A percentile compares a stretch with the other conserved stretches of the same genome.
Conservation (phyloP, 1,140 invertebrate species). For the Brachionus sp. region DNA sequence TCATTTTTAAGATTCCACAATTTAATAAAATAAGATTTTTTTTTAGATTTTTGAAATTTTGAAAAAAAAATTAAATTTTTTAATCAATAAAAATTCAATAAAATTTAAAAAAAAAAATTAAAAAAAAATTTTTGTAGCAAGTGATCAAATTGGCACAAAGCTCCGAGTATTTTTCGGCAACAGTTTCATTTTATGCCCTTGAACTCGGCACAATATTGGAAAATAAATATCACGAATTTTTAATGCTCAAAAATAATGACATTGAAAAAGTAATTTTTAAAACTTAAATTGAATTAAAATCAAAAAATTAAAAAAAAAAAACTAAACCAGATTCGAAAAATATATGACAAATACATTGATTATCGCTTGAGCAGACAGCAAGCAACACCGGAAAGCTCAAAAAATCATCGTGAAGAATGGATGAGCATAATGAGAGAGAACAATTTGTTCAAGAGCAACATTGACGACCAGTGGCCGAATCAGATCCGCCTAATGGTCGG, state of each 20-base stretch:
- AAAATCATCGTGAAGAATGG: constrained; percentile 28
- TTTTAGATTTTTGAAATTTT: too few relatives aligned
- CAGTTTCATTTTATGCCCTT: neutral
- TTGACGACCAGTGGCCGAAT: neutral
- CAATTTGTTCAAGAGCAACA: constrained; percentile 15
- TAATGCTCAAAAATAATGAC: constrained; percentile 10
- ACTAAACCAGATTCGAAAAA: neutral
- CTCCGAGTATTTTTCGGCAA: constrained; percentile 37
- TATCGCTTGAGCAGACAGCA: neutral
- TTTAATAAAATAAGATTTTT: too few relatives aligned
- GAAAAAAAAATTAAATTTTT: neutral
- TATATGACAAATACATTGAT: neutral
- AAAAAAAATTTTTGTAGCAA: neutral
- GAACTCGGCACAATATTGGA: constrained; percentile 8
- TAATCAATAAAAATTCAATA: neutral
- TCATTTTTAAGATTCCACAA: too few relatives aligned
- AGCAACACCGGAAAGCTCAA: neutral
- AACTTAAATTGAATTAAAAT: neutral
- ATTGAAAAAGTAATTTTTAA: neutral
- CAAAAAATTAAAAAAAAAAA: too few relatives aligned
- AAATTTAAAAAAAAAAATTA: too few relatives aligned
- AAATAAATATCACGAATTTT: constrained; percentile 27
- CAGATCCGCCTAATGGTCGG: neutral
- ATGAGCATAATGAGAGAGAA: constrained; percentile 29
- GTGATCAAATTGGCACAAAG: neutral